Base-by-base conservation (phyloP, 2,113 vertebrate species). In the Hippocampus barbouri region DNA sequence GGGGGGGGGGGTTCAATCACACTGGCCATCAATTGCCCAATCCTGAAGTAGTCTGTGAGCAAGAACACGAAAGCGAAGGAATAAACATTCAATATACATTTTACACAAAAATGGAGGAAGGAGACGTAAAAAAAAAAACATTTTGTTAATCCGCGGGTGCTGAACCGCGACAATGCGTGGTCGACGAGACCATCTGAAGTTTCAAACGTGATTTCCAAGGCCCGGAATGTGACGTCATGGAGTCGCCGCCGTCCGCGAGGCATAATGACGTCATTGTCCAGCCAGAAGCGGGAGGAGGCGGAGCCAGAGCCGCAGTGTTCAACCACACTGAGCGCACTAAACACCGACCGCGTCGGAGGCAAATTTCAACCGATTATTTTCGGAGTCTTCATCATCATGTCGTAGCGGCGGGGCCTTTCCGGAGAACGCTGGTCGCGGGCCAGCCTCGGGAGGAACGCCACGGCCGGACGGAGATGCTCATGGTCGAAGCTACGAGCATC, bases 381-480 rank as follows among this genome's bases (percentile, higher is more conserved):
- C 1, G 4, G 68, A 38, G n/a, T 47, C 20, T 45, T 4, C 18
- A 27, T 56, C 40, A n/a, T 68, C 75, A 75, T 80, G 83, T 38
- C 54, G 23, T 47, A 45, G 70, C 77, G 74, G n/a, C 70, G 25
- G 23, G n/a, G 73, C 38, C 45, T 66, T 25, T 23, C n/a, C 23
- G 43, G 38, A 67, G 49, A 79, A 9, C 43, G 57, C 68, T 71
- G 77, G 80, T 71, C 76, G 81, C 68, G 72, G 74, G 57, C 41
- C 67, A 68, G 67, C 75, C 43, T 61, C 43, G 61, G 43, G 53
- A 72, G 40, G 72, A 75, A 21, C 64, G 16, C 45, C 30, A 8
- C 41, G 1, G 23, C 40, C 76, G 60, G 82, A n/a, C 53, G 53
- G 56, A 34, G 77, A 86, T 76, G 79, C 77, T 81, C 74, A 81